Base-by-base conservation (phyloP, 2,797 vertebrate species). In the Tenualosa ilisha region DNA sequence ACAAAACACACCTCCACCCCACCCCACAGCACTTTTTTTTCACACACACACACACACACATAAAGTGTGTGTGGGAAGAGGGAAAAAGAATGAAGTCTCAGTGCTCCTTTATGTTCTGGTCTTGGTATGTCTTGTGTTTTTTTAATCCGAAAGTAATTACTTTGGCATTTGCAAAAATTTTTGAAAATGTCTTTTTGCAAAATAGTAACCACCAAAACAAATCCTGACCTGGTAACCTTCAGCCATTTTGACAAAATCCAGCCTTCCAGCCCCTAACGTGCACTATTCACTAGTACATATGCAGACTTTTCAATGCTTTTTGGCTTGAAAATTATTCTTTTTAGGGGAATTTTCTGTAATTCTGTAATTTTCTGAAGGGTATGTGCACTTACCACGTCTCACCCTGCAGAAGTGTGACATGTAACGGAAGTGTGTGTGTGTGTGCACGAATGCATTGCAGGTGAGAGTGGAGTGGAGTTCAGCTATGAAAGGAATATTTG, bases 151-250 rank as follows among this genome's bases (percentile, higher is more conserved):
- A 51, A 53, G 50, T 54, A 3, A 7, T 51, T 59, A 0, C 83
- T 26, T 83, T 87, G 88, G 88, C 88, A 85, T 89, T 88, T 85
- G 82, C 15, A 17, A 75, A 40, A 75, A 20, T 17, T 40, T 3
- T 17, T 40, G 31, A 72, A 72, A 75, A 75, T 37, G 11, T 72
- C 1, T 72, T 72, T 72, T 24, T 40, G 17, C 13, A 20, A 40
- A 40, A 40, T 37, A 13, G 68, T 75, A 75, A 75, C 68, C 68
- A 75, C 15, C 11, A 37, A 75, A 40, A 75, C 68, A 75, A 75
- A 75, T 37, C 37, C 24, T 75, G 68, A 75, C 31, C 68, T 17
- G 31, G 15, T 75, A 17, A 75, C 68, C 68, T 15, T 31, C 3
- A 37, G 68, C 68, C 68, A 40, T 75, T 75, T 43, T 40, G 68